A percentile compares a stretch with the other conserved stretches of the same genome.
These are phyloP conservation scores for Desmophyllum pertusum DNA, from an alignment of 92 coral and sea anemone species.

Conservation along the genomic window DNA sequence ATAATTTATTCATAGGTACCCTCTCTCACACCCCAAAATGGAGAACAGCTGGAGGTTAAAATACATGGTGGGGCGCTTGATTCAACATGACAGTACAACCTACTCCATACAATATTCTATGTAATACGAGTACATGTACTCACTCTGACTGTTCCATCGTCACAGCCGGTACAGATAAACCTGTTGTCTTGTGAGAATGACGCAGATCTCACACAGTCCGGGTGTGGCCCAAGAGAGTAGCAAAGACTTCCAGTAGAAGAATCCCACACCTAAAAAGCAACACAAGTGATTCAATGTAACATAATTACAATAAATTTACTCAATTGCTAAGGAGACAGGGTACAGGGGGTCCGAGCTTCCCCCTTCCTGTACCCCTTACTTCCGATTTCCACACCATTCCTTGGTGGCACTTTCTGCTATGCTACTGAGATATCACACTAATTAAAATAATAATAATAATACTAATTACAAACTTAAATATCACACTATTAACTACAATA, in stretches of 20 bases:
- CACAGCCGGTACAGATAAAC: conserved; percentile 91
- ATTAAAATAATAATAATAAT: too few relatives aligned
- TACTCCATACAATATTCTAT: not conserved
- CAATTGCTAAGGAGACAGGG: too few relatives aligned
- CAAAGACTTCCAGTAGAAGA: conserved; percentile 69
- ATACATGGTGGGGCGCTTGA: too few relatives aligned
- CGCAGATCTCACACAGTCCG: conserved; percentile 90
- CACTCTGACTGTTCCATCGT: conserved; percentile 90
- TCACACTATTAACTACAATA: too few relatives aligned
- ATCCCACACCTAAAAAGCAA: conserved; percentile 79
- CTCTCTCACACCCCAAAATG: not conserved
- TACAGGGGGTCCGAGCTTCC: too few relatives aligned
- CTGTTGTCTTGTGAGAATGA: conserved; percentile 75
- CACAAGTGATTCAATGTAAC: not conserved
- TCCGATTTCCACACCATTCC: too few relatives aligned
- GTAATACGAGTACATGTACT: not conserved
- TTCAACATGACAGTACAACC: not conserved
- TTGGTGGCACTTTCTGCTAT: too few relatives aligned
- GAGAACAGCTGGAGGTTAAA: too few relatives aligned
- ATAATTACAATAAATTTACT: not conserved
- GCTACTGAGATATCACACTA: too few relatives aligned
- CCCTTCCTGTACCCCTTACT: too few relatives aligned
- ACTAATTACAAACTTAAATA: too few relatives aligned
- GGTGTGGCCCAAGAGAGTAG: conserved; percentile 82
- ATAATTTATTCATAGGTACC: too few relatives aligned